phyloP scores from a whole-genome alignment of 2,113 vertebrate genomes.

The Nyctereutes procyonoides region DNA sequence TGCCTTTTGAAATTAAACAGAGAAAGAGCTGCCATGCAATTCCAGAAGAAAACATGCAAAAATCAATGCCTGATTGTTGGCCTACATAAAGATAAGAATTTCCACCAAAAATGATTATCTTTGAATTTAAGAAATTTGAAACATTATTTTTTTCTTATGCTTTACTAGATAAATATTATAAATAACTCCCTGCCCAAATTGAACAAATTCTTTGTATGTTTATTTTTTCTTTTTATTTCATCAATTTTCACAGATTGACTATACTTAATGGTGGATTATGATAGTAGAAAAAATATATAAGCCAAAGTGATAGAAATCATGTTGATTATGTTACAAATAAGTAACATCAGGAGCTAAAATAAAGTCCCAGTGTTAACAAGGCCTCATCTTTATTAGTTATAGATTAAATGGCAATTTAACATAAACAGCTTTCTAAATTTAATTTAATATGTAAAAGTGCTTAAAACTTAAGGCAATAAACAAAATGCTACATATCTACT shows the following conservation, averaged over 20 bases:
- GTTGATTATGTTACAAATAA: slow-evolving; percentile 26
- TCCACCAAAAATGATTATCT: not conserved
- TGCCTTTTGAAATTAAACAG: not conserved
- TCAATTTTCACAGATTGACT: not conserved
- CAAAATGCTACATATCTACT: not conserved
- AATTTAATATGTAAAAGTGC: not conserved
- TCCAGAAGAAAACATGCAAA: slow-evolving; percentile 29
- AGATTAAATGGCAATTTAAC: not conserved
- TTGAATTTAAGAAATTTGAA: not conserved
- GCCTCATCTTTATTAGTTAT: not conserved
- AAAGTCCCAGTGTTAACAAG: not conserved
- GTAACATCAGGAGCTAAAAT: not conserved
- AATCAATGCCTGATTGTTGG: not conserved
- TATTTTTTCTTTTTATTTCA: slow-evolving; percentile 33
- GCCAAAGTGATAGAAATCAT: not conserved
- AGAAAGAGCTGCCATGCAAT: not conserved
- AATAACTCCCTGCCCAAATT: not conserved
- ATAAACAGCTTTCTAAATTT: not conserved
- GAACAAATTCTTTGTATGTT: not conserved
- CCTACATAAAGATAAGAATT: not conserved
- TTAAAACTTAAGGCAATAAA: not conserved
- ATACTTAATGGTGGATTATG: not conserved
- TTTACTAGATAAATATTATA: not conserved
- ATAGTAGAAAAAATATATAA: not conserved
- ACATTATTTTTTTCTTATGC: not conserved